Conservation (phyloP, 2,113 vertebrate species). For the Etheostoma spectabile region DNA sequence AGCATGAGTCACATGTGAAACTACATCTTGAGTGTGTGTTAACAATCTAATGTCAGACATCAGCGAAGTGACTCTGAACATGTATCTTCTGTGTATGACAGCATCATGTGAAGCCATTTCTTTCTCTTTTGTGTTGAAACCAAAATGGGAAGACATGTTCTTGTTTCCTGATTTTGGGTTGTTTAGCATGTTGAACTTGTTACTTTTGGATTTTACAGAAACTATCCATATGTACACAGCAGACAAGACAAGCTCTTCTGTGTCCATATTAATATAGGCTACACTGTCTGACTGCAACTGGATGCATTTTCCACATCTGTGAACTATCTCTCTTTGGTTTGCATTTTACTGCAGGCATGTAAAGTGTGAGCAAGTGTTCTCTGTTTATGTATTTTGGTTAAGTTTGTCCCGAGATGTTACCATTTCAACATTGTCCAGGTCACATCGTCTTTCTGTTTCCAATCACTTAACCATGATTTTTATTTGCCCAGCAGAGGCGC, state of each 20-base stretch:
- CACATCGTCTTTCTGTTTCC: neutral
- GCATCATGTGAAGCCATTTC: neutral
- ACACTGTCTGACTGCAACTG: slow-evolving; percentile 29
- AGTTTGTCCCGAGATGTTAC: neutral
- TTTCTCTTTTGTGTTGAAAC: slow-evolving; percentile 7
- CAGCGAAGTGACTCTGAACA: neutral
- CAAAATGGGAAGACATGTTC: neutral
- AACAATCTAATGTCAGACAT: slow-evolving; percentile 1
- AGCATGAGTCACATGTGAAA: slow-evolving; percentile 26
- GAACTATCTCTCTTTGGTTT: slow-evolving; percentile 19
- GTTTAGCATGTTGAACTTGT: slow-evolving; percentile 20
- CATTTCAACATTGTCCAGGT: neutral
- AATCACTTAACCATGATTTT: slow-evolving; percentile 20
- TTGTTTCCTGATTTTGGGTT: neutral
- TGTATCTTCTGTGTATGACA: neutral
- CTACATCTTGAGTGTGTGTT: neutral
- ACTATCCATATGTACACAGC: neutral
- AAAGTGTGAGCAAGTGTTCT: slow-evolving; percentile 4
- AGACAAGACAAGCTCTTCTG: neutral
- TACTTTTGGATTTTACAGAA: slow-evolving; percentile 2
- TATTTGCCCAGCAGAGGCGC: slow-evolving; percentile 14
- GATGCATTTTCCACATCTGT: slow-evolving; percentile 33
- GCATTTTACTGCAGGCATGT: slow-evolving; percentile 41
- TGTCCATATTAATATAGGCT: slow-evolving; percentile 13
- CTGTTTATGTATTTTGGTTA: neutral